Evolutionary conservation across 2,888 invertebrate genomes (phyloP), one percentile per base, ranked within the genome.

Genomic region (Eupithecia dodoneata): DNA sequence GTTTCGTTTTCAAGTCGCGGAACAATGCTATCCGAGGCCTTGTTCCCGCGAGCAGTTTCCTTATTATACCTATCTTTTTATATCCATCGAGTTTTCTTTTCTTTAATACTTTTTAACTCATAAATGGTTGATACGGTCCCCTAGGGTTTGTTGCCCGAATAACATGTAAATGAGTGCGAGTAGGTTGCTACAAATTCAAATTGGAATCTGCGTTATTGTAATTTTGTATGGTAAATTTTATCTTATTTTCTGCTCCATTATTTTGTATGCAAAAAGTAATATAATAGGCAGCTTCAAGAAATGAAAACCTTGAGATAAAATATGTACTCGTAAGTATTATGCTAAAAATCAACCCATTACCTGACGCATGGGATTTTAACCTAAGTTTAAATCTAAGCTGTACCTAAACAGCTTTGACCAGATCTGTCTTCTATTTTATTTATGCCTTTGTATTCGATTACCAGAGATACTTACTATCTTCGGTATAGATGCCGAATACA

Each of bases 21-120:
- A 93, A 95, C 95, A 95, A 95, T 94, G 89, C 87, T 91, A 93
- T 94, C 92, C 91, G 91, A 92, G 92, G 92, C 90, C 90, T 88
- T 90, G 90, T 91, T 91, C 91, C 75, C 94, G 93, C 94, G 91
- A 93, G 94, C 94, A 90, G 92, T 94, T 92, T 92, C 91, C 89
- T 93, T 93, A 93, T 93, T 93, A 92, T 91, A 92, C 77, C 79
- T 81, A 91, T 92, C 90, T 91, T 90, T 93, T 91, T 92, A 92
- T 91, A 91, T 92, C 91, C 92, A 93, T 93, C 87, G 92, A 92
- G 91, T 94, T 94, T 92, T 92, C 92, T 91, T 93, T 94, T 93
- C 93, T 94, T 94, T 95, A 94, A 94, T 95, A 94, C 93, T 94
- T 94, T 88, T 93, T 91, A 87, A 93, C 93, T 94, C 94, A 94